Conservation (phyloP, 2,888 invertebrate species). For the Helicoverpa assulta region DNA sequence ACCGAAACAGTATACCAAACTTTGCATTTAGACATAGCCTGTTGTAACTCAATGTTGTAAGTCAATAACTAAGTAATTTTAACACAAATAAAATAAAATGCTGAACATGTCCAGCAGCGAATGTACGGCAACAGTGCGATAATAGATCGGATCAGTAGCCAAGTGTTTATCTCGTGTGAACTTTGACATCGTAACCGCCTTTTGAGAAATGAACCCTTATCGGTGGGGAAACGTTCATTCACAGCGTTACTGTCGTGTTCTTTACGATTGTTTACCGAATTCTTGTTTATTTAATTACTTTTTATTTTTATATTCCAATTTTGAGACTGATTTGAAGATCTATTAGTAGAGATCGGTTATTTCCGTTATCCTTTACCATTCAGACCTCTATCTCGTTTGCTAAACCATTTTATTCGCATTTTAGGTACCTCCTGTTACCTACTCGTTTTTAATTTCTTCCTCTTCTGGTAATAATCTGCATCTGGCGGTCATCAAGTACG, state of each 20-base stretch:
- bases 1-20: background rate
- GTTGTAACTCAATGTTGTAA: no score
- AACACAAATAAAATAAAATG: constrained; percentile 5
- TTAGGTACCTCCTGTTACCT: no score
- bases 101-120: constrained; percentile 29
- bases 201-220: constrained; percentile 83
- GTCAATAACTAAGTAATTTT: background rate
- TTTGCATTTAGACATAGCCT: background rate
- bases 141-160: constrained; percentile 62
- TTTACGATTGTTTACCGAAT: constrained; percentile 42
- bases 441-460: no score
- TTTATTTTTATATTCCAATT: background rate
- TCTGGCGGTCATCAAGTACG: no score
- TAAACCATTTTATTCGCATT: no score
- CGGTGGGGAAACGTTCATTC: constrained; percentile 82
- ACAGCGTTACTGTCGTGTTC: constrained; percentile 69
- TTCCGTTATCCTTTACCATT: no score
- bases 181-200: constrained; percentile 84
- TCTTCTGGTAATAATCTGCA: no score
- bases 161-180: constrained; percentile 78
- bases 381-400: no score
- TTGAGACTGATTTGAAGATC: no score
- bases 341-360: no score
- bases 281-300: constrained; percentile 24
- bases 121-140: constrained; percentile 45